Base-by-base conservation (phyloP, 2,888 invertebrate genomes). In the Zaprionus bogoriensis region DNA sequence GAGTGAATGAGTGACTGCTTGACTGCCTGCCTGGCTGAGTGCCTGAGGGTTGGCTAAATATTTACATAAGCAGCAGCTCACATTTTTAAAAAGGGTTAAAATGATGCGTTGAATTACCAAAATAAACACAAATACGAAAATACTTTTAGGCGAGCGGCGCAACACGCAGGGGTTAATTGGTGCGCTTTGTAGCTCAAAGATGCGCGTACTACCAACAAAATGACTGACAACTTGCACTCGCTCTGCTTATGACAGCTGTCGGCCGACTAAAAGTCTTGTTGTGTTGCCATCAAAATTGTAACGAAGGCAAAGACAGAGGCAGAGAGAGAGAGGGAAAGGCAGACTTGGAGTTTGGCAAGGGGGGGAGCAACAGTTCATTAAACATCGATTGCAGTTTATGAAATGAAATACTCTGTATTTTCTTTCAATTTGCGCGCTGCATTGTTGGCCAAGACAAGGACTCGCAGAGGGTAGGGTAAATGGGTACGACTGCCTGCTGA, bases 31-130 rank as follows among this genome's bases (percentile, higher is more conserved):
- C 50, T 60, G 59, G 55, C 22, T 41, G 57, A 14, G 23, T 36
- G 14, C 2, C 1, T 30, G 12, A 32, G 73, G 63, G 14, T 17
- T 36, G 32, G 7, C 14, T 53, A 67, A 81, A 84, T 80, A 80
- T 80, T 80, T 84, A 81, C 76, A 67, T 78, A 81, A 76, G 61
- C 74, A 78, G 60, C 77, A n/a, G 73, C 70, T 63, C 81, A 63
- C 84, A 81, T 83, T 81, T 78, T 78, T 74, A 80, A 53, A 68
- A 66, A 81, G 82, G 80, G 80, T 81, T 81, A 76, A 81, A 81
- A 67, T 62, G 74, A 74, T 76, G 81, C 78, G 63, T 83, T 77
- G 84, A 77, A 81, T 81, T 81, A 81, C 81, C 77, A 81, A 84
- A 84, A 81, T 81, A 84, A 81, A 81, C 84, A 81, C 52, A 74